These are phyloP conservation scores for Trichonephila clavata DNA, from an alignment of 1,140 invertebrate species.

Conservation along the genomic window DNA sequence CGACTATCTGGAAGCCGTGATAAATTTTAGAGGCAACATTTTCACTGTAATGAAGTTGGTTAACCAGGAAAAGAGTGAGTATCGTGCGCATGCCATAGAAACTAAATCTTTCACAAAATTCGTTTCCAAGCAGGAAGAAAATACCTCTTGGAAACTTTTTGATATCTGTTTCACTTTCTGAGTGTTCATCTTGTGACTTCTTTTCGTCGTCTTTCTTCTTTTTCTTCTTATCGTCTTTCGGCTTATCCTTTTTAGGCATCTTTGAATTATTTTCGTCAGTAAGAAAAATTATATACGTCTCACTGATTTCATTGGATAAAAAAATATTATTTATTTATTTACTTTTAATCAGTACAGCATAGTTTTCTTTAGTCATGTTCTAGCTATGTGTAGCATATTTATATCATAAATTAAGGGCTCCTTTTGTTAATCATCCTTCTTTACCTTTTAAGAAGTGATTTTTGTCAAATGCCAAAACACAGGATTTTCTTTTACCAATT, in stretches of 20 bases:
- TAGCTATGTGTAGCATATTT: too few species aligned
- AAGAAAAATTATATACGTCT: too few species aligned
- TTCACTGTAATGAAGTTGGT: constrained; percentile 85
- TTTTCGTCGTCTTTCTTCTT: not conserved
- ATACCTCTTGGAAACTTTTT: constrained; percentile 83
- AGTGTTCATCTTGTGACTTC: not conserved
- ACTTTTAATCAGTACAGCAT: too few species aligned
- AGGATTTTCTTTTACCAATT: too few species aligned
- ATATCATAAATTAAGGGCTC: too few species aligned
- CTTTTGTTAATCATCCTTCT: too few species aligned
- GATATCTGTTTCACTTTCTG: not conserved
- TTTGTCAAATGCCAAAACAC: too few species aligned
- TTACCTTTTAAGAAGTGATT: too few species aligned
- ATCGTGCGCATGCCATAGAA: constrained; percentile 90
- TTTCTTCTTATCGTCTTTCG: not conserved
- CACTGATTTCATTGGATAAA: too few species aligned
- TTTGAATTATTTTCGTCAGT: not conserved
- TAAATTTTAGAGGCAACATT: constrained; percentile 85
- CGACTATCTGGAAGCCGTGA: constrained; percentile 87
- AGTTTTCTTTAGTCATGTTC: too few species aligned
- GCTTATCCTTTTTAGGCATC: not conserved
- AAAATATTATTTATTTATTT: too few species aligned
- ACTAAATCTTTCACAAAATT: constrained; percentile 97
- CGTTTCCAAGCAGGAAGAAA: constrained; percentile 95
- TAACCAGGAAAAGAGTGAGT: constrained; percentile 88